A percentile compares a stretch with the other conserved stretches of the same genome.
Evolutionary conservation across 2,888 invertebrate genomes (phyloP).

Genomic region (Protodeltote pygarga): DNA sequence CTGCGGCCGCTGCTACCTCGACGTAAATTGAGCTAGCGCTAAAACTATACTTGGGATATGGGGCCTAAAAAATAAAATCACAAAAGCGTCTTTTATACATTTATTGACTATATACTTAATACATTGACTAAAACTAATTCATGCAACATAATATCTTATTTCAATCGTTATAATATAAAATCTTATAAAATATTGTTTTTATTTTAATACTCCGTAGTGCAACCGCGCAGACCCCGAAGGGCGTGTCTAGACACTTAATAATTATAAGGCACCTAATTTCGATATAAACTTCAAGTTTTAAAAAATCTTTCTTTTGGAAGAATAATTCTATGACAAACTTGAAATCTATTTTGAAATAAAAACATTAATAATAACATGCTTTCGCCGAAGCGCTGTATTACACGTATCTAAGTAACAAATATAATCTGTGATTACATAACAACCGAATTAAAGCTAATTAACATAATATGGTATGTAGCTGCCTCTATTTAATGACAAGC

Average conservation of each 20-base stretch:
- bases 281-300: conserved; percentile 17
- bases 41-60: no score
- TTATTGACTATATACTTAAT: conserved; percentile 55
- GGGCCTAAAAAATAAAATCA: conserved; percentile 36
- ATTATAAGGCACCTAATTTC: conserved; percentile 49
- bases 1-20: no score
- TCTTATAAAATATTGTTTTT: conserved; percentile 51
- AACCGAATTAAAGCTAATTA: conserved; percentile 37
- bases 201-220: conserved; percentile 69
- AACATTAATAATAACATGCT: conserved; percentile 29
- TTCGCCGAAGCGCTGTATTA: conserved; percentile 14
- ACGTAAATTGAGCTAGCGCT: no score
- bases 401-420: conserved; percentile 32
- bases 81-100: conserved; percentile 56
- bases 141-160: conserved; percentile 54
- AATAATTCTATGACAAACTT: neutral
- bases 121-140: conserved; percentile 49
- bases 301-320: neutral
- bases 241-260: conserved; percentile 54
- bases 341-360: conserved; percentile 22
- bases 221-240: conserved; percentile 56
- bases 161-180: conserved; percentile 39
- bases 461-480: conserved; percentile 43
- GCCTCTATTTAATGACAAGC: conserved; percentile 26
- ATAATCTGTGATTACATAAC: conserved; percentile 53